Evolutionary conservation across 2,888 invertebrate genomes (phyloP), one percentile per base, ranked within the genome.

Genomic region (Druceiella hillmani): DNA sequence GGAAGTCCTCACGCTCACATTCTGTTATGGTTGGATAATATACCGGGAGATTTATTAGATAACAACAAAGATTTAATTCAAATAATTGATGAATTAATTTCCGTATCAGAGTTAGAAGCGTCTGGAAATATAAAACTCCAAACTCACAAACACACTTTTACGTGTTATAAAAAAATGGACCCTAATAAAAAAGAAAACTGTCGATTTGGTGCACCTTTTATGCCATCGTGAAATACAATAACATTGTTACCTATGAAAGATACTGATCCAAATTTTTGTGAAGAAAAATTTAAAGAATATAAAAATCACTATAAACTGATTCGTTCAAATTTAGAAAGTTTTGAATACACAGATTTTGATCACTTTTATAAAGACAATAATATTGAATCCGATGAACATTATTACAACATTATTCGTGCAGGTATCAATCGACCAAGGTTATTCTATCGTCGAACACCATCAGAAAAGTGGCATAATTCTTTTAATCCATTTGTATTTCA

Each of bases 401-500:
- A 57, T 30, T 26, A 33, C 13, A 30, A 49, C 34, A 49, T 53
- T 35, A 28, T 47, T 32, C 36, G 38, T 35, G 55, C 58, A 46
- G 56, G 55, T 36, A 56, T 59, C 9, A 49, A 15, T 39, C 41
- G 60, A 51, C 58, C 61, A 46, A 52, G 35, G 45, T 44, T 61
- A 16, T 55, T 63, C 36, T 33, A 47, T 32, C 55, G 58, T 50
- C 49, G 61, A 13, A 31, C 38, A 36, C 54, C 55, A 16, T n/a
- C 33, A 13, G 56, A 63, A 55, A 60, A 56, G 50, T 61, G 57
- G 56, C 49, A 55, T 25, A 62, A 62, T 42, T 29, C 54, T 16
- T 62, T 62, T 40, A 63, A 62, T 48, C 62, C 61, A 38, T 62
- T 56, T 24, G 42, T 62, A 14, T 45, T 56, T 3, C 41, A 54